phyloP scores from a whole-genome alignment of 1,140 invertebrate species.

The Whitmania pigra region DNA sequence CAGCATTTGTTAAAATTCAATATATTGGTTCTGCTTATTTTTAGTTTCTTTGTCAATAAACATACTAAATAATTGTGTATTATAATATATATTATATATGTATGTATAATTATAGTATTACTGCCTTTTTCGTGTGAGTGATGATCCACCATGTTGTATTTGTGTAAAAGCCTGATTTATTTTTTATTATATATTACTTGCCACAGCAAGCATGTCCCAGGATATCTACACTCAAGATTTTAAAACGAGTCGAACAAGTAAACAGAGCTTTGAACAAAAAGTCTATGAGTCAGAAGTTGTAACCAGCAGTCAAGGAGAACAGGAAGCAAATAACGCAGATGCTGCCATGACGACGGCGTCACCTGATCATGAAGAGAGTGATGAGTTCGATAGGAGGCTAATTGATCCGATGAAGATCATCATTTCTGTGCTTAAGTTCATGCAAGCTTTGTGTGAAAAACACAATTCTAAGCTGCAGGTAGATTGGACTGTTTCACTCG shows the following conservation, averaged over 20 bases:
- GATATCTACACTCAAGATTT: constrained; percentile 28
- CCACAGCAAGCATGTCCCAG: not conserved
- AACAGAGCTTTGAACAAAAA: constrained; percentile 3
- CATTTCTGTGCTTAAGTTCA: constrained; percentile 84
- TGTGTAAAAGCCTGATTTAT: too few relatives aligned
- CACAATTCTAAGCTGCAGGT: constrained; percentile 90
- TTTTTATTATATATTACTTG: not conserved
- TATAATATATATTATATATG: too few relatives aligned
- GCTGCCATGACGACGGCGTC: too few relatives aligned
- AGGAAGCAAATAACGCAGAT: constrained; percentile 27
- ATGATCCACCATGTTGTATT: too few relatives aligned
- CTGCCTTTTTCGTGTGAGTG: too few relatives aligned
- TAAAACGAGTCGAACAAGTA: not conserved
- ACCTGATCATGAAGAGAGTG: too few relatives aligned
- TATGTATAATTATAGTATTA: too few relatives aligned
- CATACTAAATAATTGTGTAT: too few relatives aligned
- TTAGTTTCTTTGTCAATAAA: too few relatives aligned
- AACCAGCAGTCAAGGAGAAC: not conserved
- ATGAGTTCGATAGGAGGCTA: constrained; percentile 48
- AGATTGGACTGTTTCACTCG: constrained; percentile 20
- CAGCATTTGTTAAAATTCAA: too few relatives aligned
- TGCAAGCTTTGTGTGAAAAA: constrained; percentile 96
- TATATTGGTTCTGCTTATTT: too few relatives aligned
- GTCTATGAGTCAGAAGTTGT: not conserved
- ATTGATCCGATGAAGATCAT: constrained; percentile 82